phyloP scores from a whole-genome alignment of 1,140 invertebrate genomes.

The Drosophila ananassae region DNA sequence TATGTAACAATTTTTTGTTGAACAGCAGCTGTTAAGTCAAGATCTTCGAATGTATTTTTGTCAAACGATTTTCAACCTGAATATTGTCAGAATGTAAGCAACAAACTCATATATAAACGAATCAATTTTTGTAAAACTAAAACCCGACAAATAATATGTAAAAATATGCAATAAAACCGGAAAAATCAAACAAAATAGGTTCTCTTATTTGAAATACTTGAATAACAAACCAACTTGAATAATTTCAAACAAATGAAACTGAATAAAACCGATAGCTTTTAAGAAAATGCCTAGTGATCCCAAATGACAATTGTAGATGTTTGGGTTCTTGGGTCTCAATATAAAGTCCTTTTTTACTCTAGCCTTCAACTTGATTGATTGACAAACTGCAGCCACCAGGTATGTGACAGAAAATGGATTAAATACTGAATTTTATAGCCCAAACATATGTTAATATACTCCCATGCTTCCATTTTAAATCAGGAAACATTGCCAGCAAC shows the following conservation, averaged over 20 bases:
- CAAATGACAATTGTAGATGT: background rate
- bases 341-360: conserved; percentile 7
- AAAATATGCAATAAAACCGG: conserved; percentile 60
- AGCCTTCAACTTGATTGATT: conserved; percentile 64
- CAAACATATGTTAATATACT: background rate
- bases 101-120: conserved; percentile 17
- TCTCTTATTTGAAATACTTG: conserved; percentile 37
- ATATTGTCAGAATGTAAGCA: conserved; percentile 42
- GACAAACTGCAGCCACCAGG: conserved; percentile 80
- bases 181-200: conserved; percentile 47
- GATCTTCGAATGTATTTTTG: conserved; percentile 60
- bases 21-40: conserved; percentile 75
- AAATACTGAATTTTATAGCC: conserved; percentile 2
- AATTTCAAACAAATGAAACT: conserved; percentile 36
- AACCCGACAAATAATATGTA: conserved; percentile 56
- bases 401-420: conserved; percentile 52
- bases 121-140: conserved; percentile 57
- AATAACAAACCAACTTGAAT: conserved; percentile 2
- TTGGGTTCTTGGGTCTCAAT: conserved; percentile 1
- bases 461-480: conserved; percentile 16
- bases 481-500: conserved; percentile 94
- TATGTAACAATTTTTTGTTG: conserved; percentile 70
- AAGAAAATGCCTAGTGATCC: background rate
- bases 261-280: background rate
- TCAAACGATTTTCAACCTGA: conserved; percentile 42